Evolutionary conservation across 35 echinoderm and acorn worm species (phyloP), one percentile per base, ranked within the genome.

Genomic region (Stichopus chloronotus): DNA sequence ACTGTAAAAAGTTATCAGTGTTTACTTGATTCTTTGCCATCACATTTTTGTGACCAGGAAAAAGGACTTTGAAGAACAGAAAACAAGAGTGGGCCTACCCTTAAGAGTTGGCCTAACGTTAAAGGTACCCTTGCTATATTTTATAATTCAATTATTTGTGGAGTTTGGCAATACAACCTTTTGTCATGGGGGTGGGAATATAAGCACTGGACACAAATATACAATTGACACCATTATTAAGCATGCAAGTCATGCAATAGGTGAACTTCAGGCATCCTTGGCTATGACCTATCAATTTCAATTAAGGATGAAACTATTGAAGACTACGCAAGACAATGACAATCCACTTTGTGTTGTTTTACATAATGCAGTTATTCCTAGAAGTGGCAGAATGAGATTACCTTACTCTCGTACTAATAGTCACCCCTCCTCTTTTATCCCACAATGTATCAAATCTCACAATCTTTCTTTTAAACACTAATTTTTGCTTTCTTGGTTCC

Each of bases 91-190:
- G 24, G 8, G 72, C 72, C 6, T 8, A 76, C 11, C 24, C 7
- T 76, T 17, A 76, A 6, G 17, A 76, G 4, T 20, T 76, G 17
- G 17, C 17, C 17, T 76, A 24, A 8, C 17, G 6, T 6, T 76
- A 20, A 6, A 76, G 0, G 12, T 76, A 76, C 24, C 72, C 72
- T 13, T 76, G 72, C 72, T 7, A 76, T 76, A 24, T 76, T 76
- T 6, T 76, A 76, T 76, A 76, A 76, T 76, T 76, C 72, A 11
- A 9, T 76, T 0, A 0, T 76, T 76, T 76, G 72, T 16, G 7
- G 11, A 0, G 72, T 76, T 76, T 76, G 72, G 72, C 72, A 76
- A 76, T 76, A 76, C 24, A 76, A 76, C 24, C 72, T 76, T 76
- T 12, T 76, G 24, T 16, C 4, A 11, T 76, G 7, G 3, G 7